A percentile compares a stretch with the other conserved stretches of the same genome.
phyloP scores from a whole-genome alignment of 2,888 invertebrate genomes.

The Coecobrya sp. region DNA sequence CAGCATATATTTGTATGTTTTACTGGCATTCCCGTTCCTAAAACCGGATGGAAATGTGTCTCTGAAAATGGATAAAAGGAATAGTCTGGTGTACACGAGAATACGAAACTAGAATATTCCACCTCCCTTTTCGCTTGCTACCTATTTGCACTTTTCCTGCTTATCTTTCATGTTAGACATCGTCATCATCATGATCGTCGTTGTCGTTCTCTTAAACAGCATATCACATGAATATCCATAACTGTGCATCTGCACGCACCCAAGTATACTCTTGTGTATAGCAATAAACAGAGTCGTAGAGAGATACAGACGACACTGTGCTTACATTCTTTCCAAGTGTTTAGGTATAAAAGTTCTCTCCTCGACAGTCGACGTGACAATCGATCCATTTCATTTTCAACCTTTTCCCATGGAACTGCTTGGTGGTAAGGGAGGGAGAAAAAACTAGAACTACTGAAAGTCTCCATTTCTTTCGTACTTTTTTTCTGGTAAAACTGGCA shows the following conservation, averaged over 20 bases:
- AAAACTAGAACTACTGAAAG: neutral
- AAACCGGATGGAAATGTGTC: slow-evolving; percentile 28
- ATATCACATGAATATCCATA: slow-evolving; percentile 18
- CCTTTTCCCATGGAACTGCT: slow-evolving; percentile 59
- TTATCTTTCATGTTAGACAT: slow-evolving; percentile 15
- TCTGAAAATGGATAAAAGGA: neutral
- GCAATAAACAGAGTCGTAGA: too few relatives aligned
- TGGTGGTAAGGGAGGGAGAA: neutral
- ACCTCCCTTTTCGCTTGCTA: too few relatives aligned
- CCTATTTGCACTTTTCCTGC: neutral
- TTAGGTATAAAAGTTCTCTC: slow-evolving; percentile 9
- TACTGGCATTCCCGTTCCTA: neutral
- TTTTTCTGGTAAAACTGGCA: neutral
- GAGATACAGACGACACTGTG: too few relatives aligned
- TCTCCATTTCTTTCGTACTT: neutral
- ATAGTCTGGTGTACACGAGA: neutral
- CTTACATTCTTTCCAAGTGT: too few relatives aligned
- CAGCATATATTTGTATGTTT: neutral
- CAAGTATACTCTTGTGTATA: too few relatives aligned
- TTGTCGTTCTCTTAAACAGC: neutral
- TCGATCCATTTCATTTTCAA: slow-evolving; percentile 74
- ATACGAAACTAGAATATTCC: neutral
- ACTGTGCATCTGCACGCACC: neutral
- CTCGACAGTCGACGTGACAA: slow-evolving; percentile 71
- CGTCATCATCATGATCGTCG: neutral